Percentiles rank a stretch among this genome's conserved stretches.
Conservation (phyloP, 1,140 invertebrate species). For the Neomicropteryx cornuta region DNA sequence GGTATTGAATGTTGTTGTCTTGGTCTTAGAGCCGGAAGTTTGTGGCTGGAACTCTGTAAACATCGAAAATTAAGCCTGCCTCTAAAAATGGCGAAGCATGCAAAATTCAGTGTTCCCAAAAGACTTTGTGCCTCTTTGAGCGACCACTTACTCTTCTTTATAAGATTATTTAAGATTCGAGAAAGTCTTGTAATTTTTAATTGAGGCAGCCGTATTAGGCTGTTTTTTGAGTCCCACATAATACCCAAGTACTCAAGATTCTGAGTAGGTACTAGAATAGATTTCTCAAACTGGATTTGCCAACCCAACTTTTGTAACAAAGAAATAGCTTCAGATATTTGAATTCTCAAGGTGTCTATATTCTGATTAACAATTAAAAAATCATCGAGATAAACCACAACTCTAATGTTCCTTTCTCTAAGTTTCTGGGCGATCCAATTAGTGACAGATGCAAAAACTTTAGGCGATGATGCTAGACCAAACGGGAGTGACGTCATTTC, state of each 20-base stretch:
- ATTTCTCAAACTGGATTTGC: slow-evolving; percentile 12
- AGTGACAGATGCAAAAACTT: slow-evolving; percentile 7
- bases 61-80: slow-evolving; percentile 17
- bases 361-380: slow-evolving; percentile 7
- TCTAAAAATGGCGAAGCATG: slow-evolving; percentile 40
- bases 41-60: slow-evolving; percentile 6
- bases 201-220: neutral
- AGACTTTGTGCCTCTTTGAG: slow-evolving; percentile 2
- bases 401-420: slow-evolving; percentile 8
- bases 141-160: neutral
- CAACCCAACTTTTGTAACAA: slow-evolving; percentile 11
- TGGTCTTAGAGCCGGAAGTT: neutral
- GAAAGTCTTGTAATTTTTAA: slow-evolving; percentile 29
- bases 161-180: slow-evolving; percentile 13
- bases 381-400: slow-evolving; percentile 12
- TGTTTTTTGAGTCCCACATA: neutral
- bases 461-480: slow-evolving; percentile 10
- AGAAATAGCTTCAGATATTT: slow-evolving; percentile 5
- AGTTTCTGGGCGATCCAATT: slow-evolving; percentile 12
- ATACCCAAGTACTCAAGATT: slow-evolving; percentile 10
- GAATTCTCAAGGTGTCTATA: slow-evolving; percentile 1
- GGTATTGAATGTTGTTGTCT: slow-evolving; percentile 1
- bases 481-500: slow-evolving; percentile 14
- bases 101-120: slow-evolving; percentile 20
- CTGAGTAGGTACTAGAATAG: slow-evolving; percentile 8